Conservation (phyloP, 2,888 invertebrate genomes). For the Synanthedon andrenaeformis region DNA sequence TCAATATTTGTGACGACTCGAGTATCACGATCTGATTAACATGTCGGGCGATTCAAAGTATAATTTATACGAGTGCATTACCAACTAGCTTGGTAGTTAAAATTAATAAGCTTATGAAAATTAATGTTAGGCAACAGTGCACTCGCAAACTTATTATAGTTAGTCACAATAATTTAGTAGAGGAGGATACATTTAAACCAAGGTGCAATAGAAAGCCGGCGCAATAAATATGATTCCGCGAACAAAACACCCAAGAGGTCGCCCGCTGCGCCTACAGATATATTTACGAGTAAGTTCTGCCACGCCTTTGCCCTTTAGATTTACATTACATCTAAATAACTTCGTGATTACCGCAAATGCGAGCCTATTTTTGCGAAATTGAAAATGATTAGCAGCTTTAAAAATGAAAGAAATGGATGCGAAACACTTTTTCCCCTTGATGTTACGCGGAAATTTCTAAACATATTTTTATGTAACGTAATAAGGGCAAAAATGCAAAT, state of each 20-base stretch:
- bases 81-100: not conserved
- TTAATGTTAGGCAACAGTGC: not conserved
- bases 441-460: no score
- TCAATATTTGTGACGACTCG: not conserved
- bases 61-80: not conserved
- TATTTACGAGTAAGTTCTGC: constrained; percentile 49
- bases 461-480: no score
- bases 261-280: constrained; percentile 61
- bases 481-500: no score
- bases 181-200: not conserved
- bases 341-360: constrained; percentile 33
- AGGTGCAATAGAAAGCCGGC: constrained; percentile 22
- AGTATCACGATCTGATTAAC: not conserved
- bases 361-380: constrained; percentile 21
- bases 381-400: constrained; percentile 8
- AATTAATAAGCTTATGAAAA: not conserved
- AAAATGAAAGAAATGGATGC: no score
- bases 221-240: constrained; percentile 54
- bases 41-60: not conserved
- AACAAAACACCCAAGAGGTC: constrained; percentile 59
- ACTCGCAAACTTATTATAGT: not conserved
- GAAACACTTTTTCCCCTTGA: no score
- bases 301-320: constrained; percentile 62
- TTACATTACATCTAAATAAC: constrained; percentile 51
- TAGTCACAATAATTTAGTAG: not conserved